Conservation (phyloP, 2,888 invertebrate species). For the Sphaerophoria taeniata region DNA sequence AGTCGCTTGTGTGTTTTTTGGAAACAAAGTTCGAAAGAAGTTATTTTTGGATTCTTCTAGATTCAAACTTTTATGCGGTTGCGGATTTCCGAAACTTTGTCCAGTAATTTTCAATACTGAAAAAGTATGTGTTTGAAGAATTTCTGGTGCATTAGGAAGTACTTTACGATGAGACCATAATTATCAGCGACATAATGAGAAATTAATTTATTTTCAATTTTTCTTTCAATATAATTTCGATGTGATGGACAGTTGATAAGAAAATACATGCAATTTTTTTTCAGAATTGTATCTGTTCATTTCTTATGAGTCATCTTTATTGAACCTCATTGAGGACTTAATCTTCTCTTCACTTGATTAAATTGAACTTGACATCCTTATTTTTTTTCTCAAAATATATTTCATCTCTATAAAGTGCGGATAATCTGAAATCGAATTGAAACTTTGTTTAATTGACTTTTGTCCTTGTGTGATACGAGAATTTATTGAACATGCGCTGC, state of each 20-base stretch:
- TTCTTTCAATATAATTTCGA: background rate
- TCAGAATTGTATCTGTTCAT: no score
- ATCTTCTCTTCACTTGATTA: background rate
- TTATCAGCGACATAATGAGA: constrained; percentile 59
- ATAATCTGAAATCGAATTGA: background rate
- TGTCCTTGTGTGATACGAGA: constrained; percentile 20
- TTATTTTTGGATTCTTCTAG: constrained; percentile 34
- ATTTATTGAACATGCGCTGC: background rate
- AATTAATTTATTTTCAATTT: constrained; percentile 26
- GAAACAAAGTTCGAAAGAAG: background rate
- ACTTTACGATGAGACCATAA: no score
- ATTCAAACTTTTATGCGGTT: constrained; percentile 29
- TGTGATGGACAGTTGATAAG: background rate
- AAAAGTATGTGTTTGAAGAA: constrained; percentile 35
- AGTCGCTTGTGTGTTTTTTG: background rate
- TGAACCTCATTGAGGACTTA: background rate
- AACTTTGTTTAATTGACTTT: constrained; percentile 24
- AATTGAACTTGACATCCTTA: background rate
- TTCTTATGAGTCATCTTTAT: background rate
- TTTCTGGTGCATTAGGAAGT: constrained; percentile 55
- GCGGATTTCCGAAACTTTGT: constrained; percentile 23
- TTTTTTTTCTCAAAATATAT: background rate
- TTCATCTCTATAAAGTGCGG: background rate
- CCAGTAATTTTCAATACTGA: constrained; percentile 6
- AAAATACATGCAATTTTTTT: background rate